Evolutionary conservation across 2,113 vertebrate genomes (phyloP).

Genomic region (Rhagologus leucostigma): DNA sequence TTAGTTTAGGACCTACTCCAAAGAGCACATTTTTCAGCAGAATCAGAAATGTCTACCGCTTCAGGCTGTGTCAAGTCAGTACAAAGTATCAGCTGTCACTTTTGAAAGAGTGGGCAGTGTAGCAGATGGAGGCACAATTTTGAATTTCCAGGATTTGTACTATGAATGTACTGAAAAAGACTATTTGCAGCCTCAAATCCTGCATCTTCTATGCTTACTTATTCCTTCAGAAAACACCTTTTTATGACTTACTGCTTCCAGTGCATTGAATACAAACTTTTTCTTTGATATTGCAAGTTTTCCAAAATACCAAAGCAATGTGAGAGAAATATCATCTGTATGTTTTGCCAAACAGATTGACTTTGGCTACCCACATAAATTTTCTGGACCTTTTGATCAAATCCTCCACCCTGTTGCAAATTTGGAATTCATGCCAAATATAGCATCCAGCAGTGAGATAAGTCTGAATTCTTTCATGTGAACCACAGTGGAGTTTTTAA

Average conservation of each 20-base stretch:
- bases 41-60: neutral
- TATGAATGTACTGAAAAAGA: neutral
- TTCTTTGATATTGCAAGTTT: conserved; percentile 46
- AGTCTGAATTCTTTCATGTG: conserved; percentile 58
- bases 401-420: conserved; percentile 56
- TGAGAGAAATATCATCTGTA: conserved; percentile 40
- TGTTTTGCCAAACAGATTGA: conserved; percentile 61
- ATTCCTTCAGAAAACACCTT: neutral
- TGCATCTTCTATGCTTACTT: neutral
- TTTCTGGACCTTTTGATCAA: conserved; percentile 68
- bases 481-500: neutral
- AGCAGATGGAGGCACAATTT: neutral
- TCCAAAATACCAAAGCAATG: conserved; percentile 61
- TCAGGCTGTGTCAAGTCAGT: neutral
- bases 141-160: neutral
- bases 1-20: neutral
- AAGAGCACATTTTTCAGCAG: neutral
- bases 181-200: neutral
- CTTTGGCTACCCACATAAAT: conserved; percentile 61
- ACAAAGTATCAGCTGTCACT: neutral
- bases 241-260: neutral
- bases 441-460: conserved; percentile 58
- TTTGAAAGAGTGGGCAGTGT: neutral
- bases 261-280: neutral
- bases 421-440: conserved; percentile 53